phyloP scores from a whole-genome alignment of 1,140 invertebrate species.

The Anadara kagoshimensis region DNA sequence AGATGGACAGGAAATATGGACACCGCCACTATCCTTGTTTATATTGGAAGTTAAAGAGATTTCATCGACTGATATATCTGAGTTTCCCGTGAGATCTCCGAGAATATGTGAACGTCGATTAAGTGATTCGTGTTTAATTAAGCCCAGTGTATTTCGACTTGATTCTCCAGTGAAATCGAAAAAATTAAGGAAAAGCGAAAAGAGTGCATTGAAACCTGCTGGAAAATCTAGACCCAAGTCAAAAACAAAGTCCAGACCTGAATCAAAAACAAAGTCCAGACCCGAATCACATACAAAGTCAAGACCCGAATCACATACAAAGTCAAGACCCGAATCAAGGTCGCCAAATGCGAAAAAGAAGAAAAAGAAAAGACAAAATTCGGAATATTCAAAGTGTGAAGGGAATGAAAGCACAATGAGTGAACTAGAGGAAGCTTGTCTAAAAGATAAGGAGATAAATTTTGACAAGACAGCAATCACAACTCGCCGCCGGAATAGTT shows the following conservation, averaged over 20 bases:
- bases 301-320: not conserved
- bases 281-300: not conserved
- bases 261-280: not conserved
- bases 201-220: not conserved
- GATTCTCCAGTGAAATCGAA: not conserved
- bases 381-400: not conserved
- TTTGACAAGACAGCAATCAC: conserved; percentile 22
- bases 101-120: not conserved
- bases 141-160: not conserved
- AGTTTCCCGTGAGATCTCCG: not conserved
- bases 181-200: not conserved
- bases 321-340: not conserved
- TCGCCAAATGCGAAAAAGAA: too few relatives aligned
- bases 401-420: not conserved
- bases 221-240: too few relatives aligned
- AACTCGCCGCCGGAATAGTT: conserved; percentile 10
- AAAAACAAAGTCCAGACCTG: too few relatives aligned
- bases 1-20: conserved; percentile 2
- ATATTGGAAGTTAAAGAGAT: not conserved
- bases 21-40: not conserved
- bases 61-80: not conserved
- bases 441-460: conserved; percentile 7
- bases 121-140: not conserved
- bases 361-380: not conserved
- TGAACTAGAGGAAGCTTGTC: not conserved